phyloP scores from a whole-genome alignment of 2,888 invertebrate genomes.

The Stenodema calcarata region DNA sequence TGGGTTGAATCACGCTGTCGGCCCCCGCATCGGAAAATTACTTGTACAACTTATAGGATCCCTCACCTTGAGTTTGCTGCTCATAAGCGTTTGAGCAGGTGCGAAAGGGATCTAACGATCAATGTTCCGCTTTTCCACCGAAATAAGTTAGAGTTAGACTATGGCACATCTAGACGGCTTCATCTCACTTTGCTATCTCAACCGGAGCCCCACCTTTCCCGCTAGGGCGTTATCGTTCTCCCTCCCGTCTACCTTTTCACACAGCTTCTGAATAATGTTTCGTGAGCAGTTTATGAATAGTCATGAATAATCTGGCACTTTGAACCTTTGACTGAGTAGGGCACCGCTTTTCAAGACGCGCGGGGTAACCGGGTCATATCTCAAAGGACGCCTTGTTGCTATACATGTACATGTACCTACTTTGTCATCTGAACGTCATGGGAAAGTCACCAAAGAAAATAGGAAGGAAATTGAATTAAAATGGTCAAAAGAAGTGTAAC shows the following conservation, averaged over 20 bases:
- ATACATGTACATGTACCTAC: too few species aligned
- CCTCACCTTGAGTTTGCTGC: not conserved
- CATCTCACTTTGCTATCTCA: slow-evolving; percentile 33
- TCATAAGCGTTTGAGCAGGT: slow-evolving; percentile 15
- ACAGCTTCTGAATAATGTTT: slow-evolving; percentile 5
- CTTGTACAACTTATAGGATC: not conserved
- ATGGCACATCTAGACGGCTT: slow-evolving; percentile 29
- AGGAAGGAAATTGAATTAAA: too few species aligned
- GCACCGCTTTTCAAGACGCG: not conserved
- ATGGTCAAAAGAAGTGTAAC: too few species aligned
- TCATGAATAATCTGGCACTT: slow-evolving; percentile 28
- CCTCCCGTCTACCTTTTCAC: not conserved
- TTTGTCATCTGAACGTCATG: too few species aligned
- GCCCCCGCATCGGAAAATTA: not conserved
- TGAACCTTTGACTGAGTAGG: slow-evolving; percentile 15
- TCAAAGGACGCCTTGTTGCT: too few species aligned
- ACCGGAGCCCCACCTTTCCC: not conserved
- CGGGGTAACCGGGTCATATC: not conserved
- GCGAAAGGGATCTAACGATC: slow-evolving; percentile 14
- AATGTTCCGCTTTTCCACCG: slow-evolving; percentile 9
- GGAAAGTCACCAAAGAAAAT: too few species aligned
- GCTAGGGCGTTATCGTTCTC: not conserved
- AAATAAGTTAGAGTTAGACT: slow-evolving; percentile 15
- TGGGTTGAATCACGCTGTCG: not conserved
- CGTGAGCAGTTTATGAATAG: slow-evolving; percentile 10